These are phyloP conservation scores for Caenorhabditis wallacei DNA, from an alignment of 2,888 invertebrate genomes.

Conservation along the genomic window DNA sequence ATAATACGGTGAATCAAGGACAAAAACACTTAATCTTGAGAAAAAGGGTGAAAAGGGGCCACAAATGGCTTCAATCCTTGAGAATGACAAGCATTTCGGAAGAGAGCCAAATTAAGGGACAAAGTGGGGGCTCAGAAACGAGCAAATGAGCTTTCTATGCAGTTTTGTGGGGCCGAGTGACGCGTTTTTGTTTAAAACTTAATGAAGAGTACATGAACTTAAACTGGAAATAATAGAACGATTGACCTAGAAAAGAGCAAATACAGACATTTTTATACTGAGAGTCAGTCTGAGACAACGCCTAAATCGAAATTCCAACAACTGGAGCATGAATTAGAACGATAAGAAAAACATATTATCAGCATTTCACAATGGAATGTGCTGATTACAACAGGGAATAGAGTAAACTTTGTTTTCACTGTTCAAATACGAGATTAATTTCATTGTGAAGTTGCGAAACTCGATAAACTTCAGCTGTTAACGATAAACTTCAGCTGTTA, in stretches of 20 bases:
- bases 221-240: neutral
- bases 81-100: constrained; percentile 33
- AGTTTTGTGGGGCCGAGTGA: constrained; percentile 3
- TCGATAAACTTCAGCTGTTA: constrained; percentile 1
- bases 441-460: constrained; percentile 18
- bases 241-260: neutral
- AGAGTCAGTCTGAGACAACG: neutral
- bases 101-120: constrained; percentile 47
- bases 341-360: constrained; percentile 25
- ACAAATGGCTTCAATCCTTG: constrained; percentile 14
- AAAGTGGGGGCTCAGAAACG: constrained; percentile 32
- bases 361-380: constrained; percentile 7
- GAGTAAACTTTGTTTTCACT: neutral
- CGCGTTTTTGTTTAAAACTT: constrained; percentile 10
- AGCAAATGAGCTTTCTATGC: constrained; percentile 39
- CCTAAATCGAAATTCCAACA: constrained; percentile 8
- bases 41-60: constrained; percentile 29
- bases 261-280: neutral
- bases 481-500: constrained; percentile 6
- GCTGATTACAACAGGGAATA: neutral
- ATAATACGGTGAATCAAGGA: constrained; percentile 57
- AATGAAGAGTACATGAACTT: neutral
- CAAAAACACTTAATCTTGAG: constrained; percentile 57
- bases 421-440: neutral
- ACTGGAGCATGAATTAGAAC: constrained; percentile 1